Percentiles rank a stretch among this genome's conserved stretches.
Evolutionary conservation across 2,113 vertebrate species (phyloP).

Genomic region (Mohoua ochrocephala): DNA sequence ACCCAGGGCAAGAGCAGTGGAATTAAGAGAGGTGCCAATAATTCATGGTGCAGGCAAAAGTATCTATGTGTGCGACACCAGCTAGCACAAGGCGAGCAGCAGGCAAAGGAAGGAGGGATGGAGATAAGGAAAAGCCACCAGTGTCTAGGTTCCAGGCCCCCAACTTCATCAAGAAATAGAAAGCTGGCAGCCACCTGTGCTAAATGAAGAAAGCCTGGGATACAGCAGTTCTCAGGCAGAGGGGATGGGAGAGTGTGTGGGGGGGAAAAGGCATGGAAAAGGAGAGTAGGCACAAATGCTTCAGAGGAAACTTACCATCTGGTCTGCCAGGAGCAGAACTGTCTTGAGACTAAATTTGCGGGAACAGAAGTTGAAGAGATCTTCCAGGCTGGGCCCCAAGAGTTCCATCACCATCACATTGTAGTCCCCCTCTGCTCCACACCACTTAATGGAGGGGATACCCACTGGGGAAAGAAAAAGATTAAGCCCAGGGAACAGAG

Average conservation of each 20-base stretch:
- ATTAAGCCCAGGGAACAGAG: background rate
- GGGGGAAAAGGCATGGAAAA: background rate
- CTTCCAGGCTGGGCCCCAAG: constrained; percentile 92
- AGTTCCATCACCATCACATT: constrained; percentile 99
- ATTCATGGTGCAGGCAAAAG: background rate
- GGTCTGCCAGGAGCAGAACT: constrained; percentile 92
- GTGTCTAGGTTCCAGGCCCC: background rate
- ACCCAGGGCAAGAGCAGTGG: background rate
- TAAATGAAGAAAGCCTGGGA: background rate
- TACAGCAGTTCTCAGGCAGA: background rate
- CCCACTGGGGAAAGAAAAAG: constrained; percentile 77
- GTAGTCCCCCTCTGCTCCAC: constrained; percentile 95
- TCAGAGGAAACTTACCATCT: constrained; percentile 83
- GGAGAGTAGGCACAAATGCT: background rate
- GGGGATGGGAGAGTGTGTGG: background rate
- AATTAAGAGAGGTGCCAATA: background rate
- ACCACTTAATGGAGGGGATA: constrained; percentile 98
- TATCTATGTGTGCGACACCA: background rate
- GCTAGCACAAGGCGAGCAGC: background rate
- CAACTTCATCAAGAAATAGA: background rate
- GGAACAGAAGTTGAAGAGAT: constrained; percentile 98
- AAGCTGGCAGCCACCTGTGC: background rate
- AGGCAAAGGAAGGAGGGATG: background rate
- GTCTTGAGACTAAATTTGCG: constrained; percentile 98
- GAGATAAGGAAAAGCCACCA: background rate